Base-by-base conservation (phyloP, 2,113 vertebrate species). In the Carlito syrichta region DNA sequence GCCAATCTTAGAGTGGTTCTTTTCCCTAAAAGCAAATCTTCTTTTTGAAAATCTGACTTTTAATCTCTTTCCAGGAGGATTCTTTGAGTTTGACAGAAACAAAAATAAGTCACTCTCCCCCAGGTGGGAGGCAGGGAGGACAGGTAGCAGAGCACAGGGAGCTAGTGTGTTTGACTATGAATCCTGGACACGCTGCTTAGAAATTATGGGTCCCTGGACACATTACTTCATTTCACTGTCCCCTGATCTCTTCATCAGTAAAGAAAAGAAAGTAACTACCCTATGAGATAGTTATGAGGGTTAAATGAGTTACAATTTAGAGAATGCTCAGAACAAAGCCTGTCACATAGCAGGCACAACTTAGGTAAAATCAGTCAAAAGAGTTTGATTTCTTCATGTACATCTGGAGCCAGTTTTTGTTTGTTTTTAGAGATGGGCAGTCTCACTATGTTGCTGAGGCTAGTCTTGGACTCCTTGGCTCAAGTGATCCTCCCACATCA, bases 11-110 rank as follows among this genome's bases (percentile, higher is more conserved):
- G 25, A 84, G 66, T 20, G 35, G 20, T 78, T 60, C 38, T 73
- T 81, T 68, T 58, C 45, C 30, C 60, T 86, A 38, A 94, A 85
- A 94, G 43, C 30, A 93, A 77, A 96, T 25, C 74, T 96, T 83
- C 40, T 77, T n/a, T 38, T n/a, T 38, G 32, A 94, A 94, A 92
- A 88, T 27, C 40, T 82, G 56, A 81, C 25, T 74, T 90, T 93
- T 83, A 79, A 71, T 60, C 23, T 82, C 89, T 86, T 96, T 86
- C 30, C 76, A 77, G 62, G 54, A 95, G 74, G 68, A 78, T 83
- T 48, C 68, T 85, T 17, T 20, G 48, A 40, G 43, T 86, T 87
- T 93, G 54, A 94, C 30, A 85, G 12, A 88, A 81, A 54, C 25
- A 32, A 94, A 88, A 96, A 86, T n/a, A 66, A 86, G 30, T 73